Evolutionary conservation across 37 sponge, comb jelly and placozoan species (phyloP).

Genomic region (Haliclona indistincta): DNA sequence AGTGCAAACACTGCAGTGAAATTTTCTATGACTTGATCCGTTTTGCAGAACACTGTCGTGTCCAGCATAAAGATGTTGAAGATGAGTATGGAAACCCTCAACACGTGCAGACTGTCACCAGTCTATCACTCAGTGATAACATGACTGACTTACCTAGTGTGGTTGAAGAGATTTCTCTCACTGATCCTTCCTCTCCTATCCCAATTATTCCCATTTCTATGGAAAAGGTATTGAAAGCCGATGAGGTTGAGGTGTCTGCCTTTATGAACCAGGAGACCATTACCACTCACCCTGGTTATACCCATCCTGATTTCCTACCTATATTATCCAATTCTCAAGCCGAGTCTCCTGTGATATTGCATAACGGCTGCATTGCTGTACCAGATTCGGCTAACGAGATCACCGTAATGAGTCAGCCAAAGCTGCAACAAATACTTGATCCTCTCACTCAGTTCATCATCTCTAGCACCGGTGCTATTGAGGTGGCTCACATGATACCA

Average conservation of each 20-base stretch:
- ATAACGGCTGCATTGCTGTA: conserved; percentile 17
- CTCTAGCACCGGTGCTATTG: neutral
- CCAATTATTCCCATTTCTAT: neutral
- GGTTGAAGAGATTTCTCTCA: neutral
- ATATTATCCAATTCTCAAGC: neutral
- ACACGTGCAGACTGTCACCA: neutral
- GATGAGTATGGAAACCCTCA: conserved; percentile 54
- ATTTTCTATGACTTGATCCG: conserved; percentile 69
- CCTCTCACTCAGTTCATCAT: conserved; percentile 23
- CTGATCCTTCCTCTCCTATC: neutral
- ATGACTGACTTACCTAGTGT: neutral
- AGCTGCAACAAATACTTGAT: conserved; percentile 15
- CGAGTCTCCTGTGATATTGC: neutral
- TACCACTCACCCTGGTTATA: no score
- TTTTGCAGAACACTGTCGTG: conserved; percentile 72
- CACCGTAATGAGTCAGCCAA: conserved; percentile 13
- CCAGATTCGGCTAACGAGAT: conserved; percentile 23
- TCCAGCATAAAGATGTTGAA: conserved; percentile 44
- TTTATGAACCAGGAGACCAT: no score
- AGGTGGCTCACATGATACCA: no score
- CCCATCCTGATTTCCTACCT: neutral
- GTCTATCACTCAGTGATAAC: neutral
- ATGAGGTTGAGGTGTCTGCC: no score
- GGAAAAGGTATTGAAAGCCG: neutral
- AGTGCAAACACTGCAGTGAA: conserved; percentile 77